A percentile compares a stretch with the other conserved stretches of the same genome.
Conservation (phyloP, 2,113 vertebrate genomes). For the Pterocles burchelli region DNA sequence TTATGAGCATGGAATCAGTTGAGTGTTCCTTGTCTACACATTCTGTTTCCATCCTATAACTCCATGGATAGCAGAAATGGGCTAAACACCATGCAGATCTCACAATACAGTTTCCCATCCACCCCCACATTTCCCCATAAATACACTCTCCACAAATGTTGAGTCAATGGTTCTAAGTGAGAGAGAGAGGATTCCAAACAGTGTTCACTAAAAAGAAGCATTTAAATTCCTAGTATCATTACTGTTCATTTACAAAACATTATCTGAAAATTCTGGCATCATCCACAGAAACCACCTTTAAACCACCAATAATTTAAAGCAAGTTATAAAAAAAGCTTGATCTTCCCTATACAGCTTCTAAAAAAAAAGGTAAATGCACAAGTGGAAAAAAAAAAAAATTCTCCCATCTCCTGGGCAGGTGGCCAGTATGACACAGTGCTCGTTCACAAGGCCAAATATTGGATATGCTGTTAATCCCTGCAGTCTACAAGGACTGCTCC, state of each 20-base stretch:
- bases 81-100: neutral
- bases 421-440: rapidly evolving
- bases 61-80: neutral
- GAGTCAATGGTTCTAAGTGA: neutral
- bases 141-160: neutral
- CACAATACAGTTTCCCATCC: neutral
- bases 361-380: neutral
- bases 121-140: neutral
- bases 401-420: neutral
- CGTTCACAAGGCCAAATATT: neutral
- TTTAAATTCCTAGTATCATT: neutral
- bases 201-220: neutral
- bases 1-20: neutral
- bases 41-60: neutral
- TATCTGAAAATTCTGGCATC: neutral
- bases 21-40: neutral
- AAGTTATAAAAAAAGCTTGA: neutral
- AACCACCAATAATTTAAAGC: neutral
- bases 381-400: neutral
- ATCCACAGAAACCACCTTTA: neutral
- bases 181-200: neutral
- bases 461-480: constrained; percentile 1
- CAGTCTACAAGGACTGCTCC: neutral
- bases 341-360: neutral
- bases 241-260: neutral